Evolutionary conservation across 2,113 vertebrate species (phyloP).

Genomic region (Alethe diademata): DNA sequence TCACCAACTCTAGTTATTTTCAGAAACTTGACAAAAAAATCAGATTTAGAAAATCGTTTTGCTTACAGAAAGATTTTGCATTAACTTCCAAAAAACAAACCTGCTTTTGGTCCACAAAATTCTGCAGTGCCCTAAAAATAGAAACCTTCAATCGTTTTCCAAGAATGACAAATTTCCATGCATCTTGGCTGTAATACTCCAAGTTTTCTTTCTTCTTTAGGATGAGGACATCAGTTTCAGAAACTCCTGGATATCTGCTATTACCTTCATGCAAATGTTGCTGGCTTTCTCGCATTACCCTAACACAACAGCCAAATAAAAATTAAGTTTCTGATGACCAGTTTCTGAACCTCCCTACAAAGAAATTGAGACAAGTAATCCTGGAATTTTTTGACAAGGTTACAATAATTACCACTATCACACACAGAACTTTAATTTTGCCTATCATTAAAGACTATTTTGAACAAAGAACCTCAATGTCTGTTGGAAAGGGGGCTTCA

Average conservation of each 20-base stretch:
- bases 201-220: neutral
- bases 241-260: neutral
- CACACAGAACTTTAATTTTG: neutral
- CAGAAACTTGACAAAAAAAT: neutral
- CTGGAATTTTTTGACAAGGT: neutral
- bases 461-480: neutral
- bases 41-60: neutral
- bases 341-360: neutral
- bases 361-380: neutral
- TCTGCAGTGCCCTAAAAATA: neutral
- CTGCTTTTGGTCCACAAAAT: neutral
- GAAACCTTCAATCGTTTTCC: neutral
- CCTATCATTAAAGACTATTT: neutral
- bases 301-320: neutral
- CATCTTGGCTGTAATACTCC: neutral
- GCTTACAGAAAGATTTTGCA: neutral
- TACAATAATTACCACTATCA: neutral
- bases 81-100: neutral
- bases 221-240: neutral
- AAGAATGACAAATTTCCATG: neutral
- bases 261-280: neutral
- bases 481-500: neutral
- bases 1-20: rapidly evolving
- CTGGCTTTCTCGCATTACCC: neutral
- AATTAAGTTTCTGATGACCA: neutral